Percentiles rank a stretch among this genome's conserved stretches.
phyloP scores from a whole-genome alignment of 2,888 invertebrate species.

The Caenorhabditis sp. region DNA sequence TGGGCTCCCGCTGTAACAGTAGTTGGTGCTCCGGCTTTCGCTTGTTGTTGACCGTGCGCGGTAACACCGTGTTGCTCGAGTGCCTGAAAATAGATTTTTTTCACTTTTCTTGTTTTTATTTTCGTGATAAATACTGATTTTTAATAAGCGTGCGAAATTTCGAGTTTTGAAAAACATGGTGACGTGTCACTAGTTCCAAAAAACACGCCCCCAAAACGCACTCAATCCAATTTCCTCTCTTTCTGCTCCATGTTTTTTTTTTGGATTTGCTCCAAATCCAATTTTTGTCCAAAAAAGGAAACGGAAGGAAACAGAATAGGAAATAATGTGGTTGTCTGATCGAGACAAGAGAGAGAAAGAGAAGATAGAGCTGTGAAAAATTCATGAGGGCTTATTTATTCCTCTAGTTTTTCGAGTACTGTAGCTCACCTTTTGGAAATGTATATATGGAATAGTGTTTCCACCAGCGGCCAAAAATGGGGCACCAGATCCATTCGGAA shows the following conservation, averaged over 20 bases:
- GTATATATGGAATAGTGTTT: conserved; percentile 2
- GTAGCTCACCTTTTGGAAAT: conserved; percentile 1
- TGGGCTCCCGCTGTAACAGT: background rate
- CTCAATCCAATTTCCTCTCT: background rate
- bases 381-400: no score
- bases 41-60: background rate
- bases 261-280: background rate
- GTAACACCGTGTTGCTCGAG: background rate
- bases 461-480: conserved; percentile 17
- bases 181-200: no score
- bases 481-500: background rate
- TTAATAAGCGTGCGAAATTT: no score
- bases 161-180: no score
- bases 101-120: no score
- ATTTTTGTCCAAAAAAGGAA: background rate
- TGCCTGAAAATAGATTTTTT: background rate
- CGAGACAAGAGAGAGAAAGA: background rate
- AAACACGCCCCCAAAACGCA: background rate
- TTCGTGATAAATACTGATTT: no score
- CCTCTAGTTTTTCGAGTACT: no score
- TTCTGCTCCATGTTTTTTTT: no score
- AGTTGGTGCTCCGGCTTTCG: background rate
- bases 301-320: background rate
- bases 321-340: background rate
- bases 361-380: background rate